Conservation (phyloP, 2,888 invertebrate genomes). For the Callyntrura sp. region DNA sequence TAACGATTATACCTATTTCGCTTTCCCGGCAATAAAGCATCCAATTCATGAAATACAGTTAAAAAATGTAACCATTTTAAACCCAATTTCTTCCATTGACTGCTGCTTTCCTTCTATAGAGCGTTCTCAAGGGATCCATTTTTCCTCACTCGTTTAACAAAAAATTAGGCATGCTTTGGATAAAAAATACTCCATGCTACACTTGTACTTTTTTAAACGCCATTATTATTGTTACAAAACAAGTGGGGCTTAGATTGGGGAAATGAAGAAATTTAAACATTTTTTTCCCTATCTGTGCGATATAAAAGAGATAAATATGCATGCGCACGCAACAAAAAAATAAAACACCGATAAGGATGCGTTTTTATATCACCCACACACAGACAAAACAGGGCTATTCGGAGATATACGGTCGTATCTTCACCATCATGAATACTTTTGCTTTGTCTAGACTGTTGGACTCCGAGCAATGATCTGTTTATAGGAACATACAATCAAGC, state of each 20-base stretch:
- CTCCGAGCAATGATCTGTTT: slow-evolving; percentile 46
- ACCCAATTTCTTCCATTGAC: slow-evolving; percentile 11
- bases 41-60: not conserved
- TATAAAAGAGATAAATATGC: not conserved
- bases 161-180: slow-evolving; percentile 46
- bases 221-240: not conserved
- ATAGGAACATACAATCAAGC: not conserved
- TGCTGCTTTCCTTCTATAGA: not conserved
- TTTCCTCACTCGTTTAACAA: slow-evolving; percentile 43
- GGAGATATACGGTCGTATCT: too few species aligned
- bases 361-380: too few species aligned
- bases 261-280: slow-evolving; percentile 36
- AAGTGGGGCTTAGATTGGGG: not conserved
- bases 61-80: not conserved
- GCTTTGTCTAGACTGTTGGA: slow-evolving; percentile 43
- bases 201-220: not conserved
- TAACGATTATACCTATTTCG: not conserved
- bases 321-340: slow-evolving; percentile 14
- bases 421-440: slow-evolving; percentile 24
- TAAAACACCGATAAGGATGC: not conserved
- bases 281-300: not conserved
- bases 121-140: slow-evolving; percentile 75
- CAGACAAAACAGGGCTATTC: too few species aligned
- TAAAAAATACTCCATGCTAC: not conserved
- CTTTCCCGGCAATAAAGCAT: not conserved